These are phyloP conservation scores for Leuciscus idus DNA, from an alignment of 2,113 vertebrate species.

Conservation along the genomic window DNA sequence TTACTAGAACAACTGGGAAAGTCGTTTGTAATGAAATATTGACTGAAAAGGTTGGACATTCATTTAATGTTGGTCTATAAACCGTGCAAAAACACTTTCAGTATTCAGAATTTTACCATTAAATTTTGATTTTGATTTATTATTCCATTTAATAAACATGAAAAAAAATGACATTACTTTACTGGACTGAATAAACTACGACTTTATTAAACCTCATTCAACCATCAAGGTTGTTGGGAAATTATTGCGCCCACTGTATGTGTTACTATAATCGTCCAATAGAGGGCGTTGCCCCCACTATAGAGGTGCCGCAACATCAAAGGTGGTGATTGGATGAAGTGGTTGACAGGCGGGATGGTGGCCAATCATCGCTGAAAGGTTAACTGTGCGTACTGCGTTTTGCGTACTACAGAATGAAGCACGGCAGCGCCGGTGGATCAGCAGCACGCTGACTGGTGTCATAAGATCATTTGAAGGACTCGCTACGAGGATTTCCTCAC, in stretches of 20 bases:
- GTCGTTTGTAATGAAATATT: neutral
- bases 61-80: too few species aligned
- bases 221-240: neutral
- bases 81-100: neutral
- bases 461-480: constrained; percentile 39
- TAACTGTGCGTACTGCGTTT: constrained; percentile 2
- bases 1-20: neutral
- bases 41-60: neutral
- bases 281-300: neutral
- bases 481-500: neutral
- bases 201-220: neutral
- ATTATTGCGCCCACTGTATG: neutral
- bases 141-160: neutral
- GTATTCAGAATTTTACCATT: neutral
- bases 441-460: constrained; percentile 6
- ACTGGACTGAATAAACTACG: neutral
- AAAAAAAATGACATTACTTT: neutral
- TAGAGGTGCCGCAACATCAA: neutral
- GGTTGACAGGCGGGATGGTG: neutral
- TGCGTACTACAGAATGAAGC: constrained; percentile 8
- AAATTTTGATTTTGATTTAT: neutral
- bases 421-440: neutral
- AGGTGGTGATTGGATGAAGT: constrained; percentile 10
- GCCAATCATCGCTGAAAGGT: constrained; percentile 2
- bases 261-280: neutral